These are phyloP conservation scores for Hephaestus fuliginosus DNA, from an alignment of 2,797 vertebrate species.

Conservation along the genomic window DNA sequence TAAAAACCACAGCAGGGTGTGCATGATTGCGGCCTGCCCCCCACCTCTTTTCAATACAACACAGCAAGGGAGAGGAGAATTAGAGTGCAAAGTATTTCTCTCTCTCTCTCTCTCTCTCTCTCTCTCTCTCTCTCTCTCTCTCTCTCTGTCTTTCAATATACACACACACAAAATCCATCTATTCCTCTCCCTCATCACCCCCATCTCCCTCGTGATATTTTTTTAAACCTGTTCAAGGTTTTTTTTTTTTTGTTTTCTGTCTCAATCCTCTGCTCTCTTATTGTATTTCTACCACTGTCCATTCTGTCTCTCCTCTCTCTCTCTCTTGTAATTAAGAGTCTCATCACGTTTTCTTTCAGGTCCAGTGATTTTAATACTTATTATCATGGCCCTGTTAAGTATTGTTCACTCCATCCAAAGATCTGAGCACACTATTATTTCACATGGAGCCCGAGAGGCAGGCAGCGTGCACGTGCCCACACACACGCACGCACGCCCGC, in stretches of 20 bases:
- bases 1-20: conserved; percentile 68
- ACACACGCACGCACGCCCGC: not conserved
- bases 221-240: conserved; percentile 52
- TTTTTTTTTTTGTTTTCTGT: conserved; percentile 17
- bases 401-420: conserved; percentile 81
- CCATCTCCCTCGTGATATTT: conserved; percentile 58
- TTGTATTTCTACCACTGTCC: conserved; percentile 31
- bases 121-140: conserved; percentile 50
- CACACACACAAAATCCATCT: conserved; percentile 26
- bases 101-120: conserved; percentile 46
- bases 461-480: conserved; percentile 5
- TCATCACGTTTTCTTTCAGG: conserved; percentile 83
- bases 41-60: conserved; percentile 66
- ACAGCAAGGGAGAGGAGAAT: conserved; percentile 62
- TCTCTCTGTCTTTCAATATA: conserved; percentile 27
- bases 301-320: not conserved
- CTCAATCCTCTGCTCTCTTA: conserved; percentile 20
- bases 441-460: conserved; percentile 58
- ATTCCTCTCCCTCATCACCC: conserved; percentile 43
- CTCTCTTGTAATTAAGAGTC: conserved; percentile 73
- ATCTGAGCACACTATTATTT: conserved; percentile 80
- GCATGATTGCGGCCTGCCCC: conserved; percentile 66
- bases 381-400: conserved; percentile 86
- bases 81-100: conserved; percentile 59
- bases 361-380: conserved; percentile 85